phyloP scores from a whole-genome alignment of 1,140 invertebrate genomes.

The Leptinotarsa texana region DNA sequence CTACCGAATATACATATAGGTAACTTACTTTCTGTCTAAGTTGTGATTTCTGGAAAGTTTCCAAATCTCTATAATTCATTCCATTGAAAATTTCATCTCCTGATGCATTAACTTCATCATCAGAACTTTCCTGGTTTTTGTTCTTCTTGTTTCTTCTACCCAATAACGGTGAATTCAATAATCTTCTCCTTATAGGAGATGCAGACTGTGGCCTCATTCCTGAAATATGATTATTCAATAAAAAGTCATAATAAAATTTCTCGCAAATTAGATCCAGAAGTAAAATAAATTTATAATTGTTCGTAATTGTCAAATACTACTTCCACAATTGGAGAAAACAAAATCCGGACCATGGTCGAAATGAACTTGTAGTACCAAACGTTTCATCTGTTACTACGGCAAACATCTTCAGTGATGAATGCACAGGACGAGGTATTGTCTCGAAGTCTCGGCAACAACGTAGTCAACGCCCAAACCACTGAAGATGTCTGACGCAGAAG shows the following conservation, averaged over 20 bases:
- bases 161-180: constrained; percentile 80
- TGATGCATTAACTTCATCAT: constrained; percentile 75
- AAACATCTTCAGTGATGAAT: too few species aligned
- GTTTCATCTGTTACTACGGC: too few species aligned
- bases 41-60: constrained; percentile 94
- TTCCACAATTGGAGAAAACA: too few species aligned
- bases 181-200: constrained; percentile 76
- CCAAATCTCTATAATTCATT: constrained; percentile 83
- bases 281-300: too few species aligned
- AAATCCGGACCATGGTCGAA: too few species aligned
- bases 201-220: constrained; percentile 75
- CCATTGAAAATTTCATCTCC: constrained; percentile 67
- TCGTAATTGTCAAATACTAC: too few species aligned
- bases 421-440: too few species aligned
- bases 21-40: constrained; percentile 83
- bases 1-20: not conserved
- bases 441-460: too few species aligned
- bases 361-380: too few species aligned
- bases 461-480: too few species aligned
- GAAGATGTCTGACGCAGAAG: too few species aligned
- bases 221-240: constrained; percentile 6
- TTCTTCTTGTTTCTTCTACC: constrained; percentile 71
- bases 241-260: not conserved
- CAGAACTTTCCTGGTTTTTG: constrained; percentile 80
- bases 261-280: not conserved